Evolutionary conservation across 2,888 invertebrate genomes (phyloP).

Genomic region (Drepana falcataria): DNA sequence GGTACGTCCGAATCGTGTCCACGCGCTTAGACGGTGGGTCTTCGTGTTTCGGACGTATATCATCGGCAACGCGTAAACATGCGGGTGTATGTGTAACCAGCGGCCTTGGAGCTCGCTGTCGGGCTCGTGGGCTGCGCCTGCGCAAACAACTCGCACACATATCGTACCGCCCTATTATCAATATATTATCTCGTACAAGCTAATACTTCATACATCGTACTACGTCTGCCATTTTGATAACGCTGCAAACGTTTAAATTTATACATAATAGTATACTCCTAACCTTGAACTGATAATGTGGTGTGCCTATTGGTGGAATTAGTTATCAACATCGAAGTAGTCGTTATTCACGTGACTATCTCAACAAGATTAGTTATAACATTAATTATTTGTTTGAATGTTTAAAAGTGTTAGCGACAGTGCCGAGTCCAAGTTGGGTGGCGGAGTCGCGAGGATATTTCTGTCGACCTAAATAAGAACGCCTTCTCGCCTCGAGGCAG

Average conservation of each 20-base stretch:
- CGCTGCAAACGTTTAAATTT: constrained; percentile 21
- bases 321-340: not conserved
- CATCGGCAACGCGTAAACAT: constrained; percentile 53
- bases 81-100: constrained; percentile 66
- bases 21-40: constrained; percentile 25
- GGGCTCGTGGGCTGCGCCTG: constrained; percentile 29
- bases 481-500: constrained; percentile 36
- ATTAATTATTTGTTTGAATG: not conserved
- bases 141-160: constrained; percentile 48
- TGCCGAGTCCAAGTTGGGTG: constrained; percentile 39
- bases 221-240: constrained; percentile 18
- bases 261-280: constrained; percentile 4
- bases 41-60: constrained; percentile 39
- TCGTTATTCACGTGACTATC: not conserved
- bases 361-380: not conserved
- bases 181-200: constrained; percentile 45
- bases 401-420: constrained; percentile 1
- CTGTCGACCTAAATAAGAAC: constrained; percentile 72
- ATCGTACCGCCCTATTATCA: constrained; percentile 45
- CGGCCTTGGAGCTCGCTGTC: constrained; percentile 56
- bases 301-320: constrained; percentile 1
- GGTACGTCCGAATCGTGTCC: constrained; percentile 26
- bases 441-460: constrained; percentile 61
- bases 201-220: constrained; percentile 22
- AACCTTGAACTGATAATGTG: constrained; percentile 32